Evolutionary conservation across 2,888 invertebrate species (phyloP).

Genomic region (Imbricaverruca yamaguchii): DNA sequence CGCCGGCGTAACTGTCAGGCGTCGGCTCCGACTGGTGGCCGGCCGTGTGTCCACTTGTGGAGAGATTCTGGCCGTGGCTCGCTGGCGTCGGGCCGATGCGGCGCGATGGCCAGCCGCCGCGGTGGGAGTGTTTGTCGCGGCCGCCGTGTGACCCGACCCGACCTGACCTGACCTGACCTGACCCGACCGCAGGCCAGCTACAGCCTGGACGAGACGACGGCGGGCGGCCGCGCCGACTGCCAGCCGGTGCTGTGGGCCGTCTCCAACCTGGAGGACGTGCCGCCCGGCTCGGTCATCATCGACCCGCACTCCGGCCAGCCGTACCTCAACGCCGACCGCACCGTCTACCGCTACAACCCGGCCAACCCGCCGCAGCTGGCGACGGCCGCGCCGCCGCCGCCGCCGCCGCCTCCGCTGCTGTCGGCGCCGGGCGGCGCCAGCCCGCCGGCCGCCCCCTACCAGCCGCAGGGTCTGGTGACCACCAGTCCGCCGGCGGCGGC

Average conservation of each 20-base stretch:
- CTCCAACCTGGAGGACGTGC: constrained; percentile 73
- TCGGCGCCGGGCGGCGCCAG: neutral
- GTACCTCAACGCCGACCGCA: constrained; percentile 65
- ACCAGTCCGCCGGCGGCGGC: neutral
- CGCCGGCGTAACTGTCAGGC: too few relatives aligned
- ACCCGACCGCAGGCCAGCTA: neutral
- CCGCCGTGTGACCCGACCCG: too few relatives aligned
- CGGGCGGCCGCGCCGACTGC: constrained; percentile 22
- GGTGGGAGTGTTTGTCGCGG: too few relatives aligned
- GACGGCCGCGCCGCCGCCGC: neutral
- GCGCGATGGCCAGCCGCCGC: too few relatives aligned
- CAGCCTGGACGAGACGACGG: neutral
- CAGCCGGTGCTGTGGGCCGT: constrained; percentile 71
- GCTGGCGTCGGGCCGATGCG: too few relatives aligned
- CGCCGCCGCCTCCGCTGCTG: neutral
- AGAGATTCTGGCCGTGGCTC: too few relatives aligned
- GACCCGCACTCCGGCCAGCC: constrained; percentile 73
- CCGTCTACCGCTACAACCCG: constrained; percentile 68
- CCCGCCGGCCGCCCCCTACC: neutral
- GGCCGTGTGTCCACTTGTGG: too few relatives aligned
- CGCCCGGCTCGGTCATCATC: constrained; percentile 78
- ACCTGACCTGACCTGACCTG: too few relatives aligned
- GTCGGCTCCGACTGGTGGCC: too few relatives aligned
- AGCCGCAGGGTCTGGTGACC: too few relatives aligned
- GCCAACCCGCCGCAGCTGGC: constrained; percentile 30